Conservation (phyloP, 2,888 invertebrate species). For the Limenitis camilla region DNA sequence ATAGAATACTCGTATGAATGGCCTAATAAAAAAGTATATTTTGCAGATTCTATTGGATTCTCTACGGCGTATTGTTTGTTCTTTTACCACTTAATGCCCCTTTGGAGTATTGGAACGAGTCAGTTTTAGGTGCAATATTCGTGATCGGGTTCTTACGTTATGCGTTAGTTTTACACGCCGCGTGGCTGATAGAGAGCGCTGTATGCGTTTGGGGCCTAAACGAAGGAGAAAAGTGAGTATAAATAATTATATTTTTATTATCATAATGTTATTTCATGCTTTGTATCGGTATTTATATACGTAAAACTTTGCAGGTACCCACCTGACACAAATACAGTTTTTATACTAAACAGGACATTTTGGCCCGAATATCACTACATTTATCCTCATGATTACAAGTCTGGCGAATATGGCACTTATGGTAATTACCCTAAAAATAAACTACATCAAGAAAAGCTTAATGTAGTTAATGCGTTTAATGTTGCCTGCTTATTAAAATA, state of each 20-base stretch:
- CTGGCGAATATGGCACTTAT: constrained; percentile 87
- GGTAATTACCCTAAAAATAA: constrained; percentile 49
- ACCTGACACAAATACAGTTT: constrained; percentile 82
- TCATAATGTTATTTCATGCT: not conserved
- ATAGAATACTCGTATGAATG: no score
- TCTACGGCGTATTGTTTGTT: constrained; percentile 78
- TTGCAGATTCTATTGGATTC: constrained; percentile 79
- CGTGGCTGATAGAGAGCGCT: constrained; percentile 84
- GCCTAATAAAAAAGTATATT: constrained; percentile 23
- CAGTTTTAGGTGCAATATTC: constrained; percentile 75
- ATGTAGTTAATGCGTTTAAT: not conserved
- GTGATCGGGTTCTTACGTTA: constrained; percentile 82
- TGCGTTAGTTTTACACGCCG: constrained; percentile 76
- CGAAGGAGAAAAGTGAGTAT: constrained; percentile 80
- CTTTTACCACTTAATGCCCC: constrained; percentile 85
- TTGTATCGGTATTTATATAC: not conserved
- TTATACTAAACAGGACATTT: constrained; percentile 81
- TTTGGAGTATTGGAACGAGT: constrained; percentile 85
- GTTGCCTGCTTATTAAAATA: no score
- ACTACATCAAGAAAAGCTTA: not conserved
- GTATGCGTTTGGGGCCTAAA: constrained; percentile 82
- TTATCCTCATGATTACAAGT: constrained; percentile 85
- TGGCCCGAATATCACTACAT: constrained; percentile 90
- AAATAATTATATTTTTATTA: constrained; percentile 7
- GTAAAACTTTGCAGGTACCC: constrained; percentile 68